Conservation (phyloP, 2,797 vertebrate genomes). For the Epinephelus coioides region DNA sequence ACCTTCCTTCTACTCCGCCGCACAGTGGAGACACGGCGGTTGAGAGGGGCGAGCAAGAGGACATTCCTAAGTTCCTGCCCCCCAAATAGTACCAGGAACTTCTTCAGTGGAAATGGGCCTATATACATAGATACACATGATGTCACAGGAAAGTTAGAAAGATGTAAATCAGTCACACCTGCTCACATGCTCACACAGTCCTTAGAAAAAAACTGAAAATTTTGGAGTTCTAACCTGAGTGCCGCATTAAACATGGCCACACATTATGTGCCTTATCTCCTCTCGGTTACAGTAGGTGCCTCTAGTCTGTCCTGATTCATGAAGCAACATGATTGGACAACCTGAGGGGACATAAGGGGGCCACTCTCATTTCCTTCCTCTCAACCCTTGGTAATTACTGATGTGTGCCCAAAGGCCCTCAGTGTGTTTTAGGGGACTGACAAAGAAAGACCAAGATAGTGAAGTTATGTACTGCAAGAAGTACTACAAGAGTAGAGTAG, state of each 20-base stretch:
- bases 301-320: constrained; percentile 70
- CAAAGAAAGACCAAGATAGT: constrained; percentile 27
- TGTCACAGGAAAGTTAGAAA: background rate
- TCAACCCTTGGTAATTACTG: constrained; percentile 74
- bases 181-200: background rate
- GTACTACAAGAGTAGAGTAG: constrained; percentile 13
- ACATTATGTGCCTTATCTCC: constrained; percentile 35
- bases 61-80: no score
- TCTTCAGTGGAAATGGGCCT: no score
- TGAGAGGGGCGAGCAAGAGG: no score
- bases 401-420: constrained; percentile 59
- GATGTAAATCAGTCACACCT: constrained; percentile 7
- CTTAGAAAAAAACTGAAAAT: background rate
- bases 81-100: no score
- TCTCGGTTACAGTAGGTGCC: constrained; percentile 44
- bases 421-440: constrained; percentile 36
- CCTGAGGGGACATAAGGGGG: constrained; percentile 63
- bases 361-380: constrained; percentile 76
- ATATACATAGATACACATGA: background rate
- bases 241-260: constrained; percentile 17
- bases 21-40: no score
- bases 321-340: constrained; percentile 58
- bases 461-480: constrained; percentile 6
- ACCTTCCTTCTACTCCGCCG: no score
- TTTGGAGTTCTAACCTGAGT: constrained; percentile 7